Percentiles rank a stretch among this genome's conserved stretches.
Evolutionary conservation across 2,113 vertebrate species (phyloP).

Genomic region (Salminus brasiliensis): DNA sequence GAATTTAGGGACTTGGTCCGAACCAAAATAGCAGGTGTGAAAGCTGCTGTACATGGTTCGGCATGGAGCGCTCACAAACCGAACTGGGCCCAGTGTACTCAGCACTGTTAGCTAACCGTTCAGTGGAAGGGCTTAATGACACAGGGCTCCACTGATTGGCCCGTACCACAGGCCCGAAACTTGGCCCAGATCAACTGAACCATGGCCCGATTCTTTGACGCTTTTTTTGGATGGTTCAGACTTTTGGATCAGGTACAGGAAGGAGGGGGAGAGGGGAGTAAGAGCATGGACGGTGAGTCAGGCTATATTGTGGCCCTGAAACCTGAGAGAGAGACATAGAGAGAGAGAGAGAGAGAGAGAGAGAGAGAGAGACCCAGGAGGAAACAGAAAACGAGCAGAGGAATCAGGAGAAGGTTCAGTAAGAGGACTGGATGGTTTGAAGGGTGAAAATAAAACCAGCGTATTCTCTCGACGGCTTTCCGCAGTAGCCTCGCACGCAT

Average conservation of each 20-base stretch:
- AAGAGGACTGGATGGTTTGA: not conserved
- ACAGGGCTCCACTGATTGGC: no score
- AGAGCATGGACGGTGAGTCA: not conserved
- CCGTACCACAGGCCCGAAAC: no score
- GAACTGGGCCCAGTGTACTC: no score
- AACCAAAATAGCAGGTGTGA: not conserved
- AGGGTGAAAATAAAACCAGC: no score
- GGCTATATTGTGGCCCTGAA: constrained; percentile 22
- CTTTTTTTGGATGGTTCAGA: no score
- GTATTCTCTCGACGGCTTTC: not conserved
- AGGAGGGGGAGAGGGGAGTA: not conserved
- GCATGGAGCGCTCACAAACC: no score
- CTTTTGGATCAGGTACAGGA: no score
- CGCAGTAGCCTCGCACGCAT: not conserved
- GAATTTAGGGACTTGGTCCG: not conserved
- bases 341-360: not conserved
- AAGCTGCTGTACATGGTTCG: no score
- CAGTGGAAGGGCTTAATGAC: no score
- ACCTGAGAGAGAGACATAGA: constrained; percentile 24
- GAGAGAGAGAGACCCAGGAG: not conserved
- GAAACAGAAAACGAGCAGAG: not conserved
- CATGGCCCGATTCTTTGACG: no score
- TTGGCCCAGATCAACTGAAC: no score
- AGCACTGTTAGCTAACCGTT: no score
- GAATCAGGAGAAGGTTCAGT: not conserved